Evolutionary conservation across 2,888 invertebrate species (phyloP).

Genomic region (Ametastegia equiseti): DNA sequence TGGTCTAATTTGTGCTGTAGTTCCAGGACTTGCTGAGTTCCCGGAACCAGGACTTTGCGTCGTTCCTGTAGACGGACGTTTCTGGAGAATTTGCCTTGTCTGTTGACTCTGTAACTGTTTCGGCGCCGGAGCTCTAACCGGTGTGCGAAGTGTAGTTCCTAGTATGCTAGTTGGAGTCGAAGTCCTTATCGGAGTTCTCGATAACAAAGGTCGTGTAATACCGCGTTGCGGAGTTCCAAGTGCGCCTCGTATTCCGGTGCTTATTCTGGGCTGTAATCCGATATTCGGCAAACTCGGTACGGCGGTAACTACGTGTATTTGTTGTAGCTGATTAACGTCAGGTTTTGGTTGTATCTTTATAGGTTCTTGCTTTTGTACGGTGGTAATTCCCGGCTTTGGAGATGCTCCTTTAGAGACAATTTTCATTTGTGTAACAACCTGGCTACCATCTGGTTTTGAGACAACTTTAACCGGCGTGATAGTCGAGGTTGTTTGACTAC

Average conservation of each 20-base stretch:
- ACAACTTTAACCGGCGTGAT: conserved; percentile 72
- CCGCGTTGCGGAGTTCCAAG: conserved; percentile 61
- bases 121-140: conserved; percentile 65
- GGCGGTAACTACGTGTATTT: conserved; percentile 73
- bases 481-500: conserved; percentile 64
- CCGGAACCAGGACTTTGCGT: conserved; percentile 50
- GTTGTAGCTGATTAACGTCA: conserved; percentile 69
- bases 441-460: conserved; percentile 72
- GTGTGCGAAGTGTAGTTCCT: conserved; percentile 64
- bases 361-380: conserved; percentile 68
- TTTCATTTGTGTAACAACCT: conserved; percentile 74
- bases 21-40: conserved; percentile 57
- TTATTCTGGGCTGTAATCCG: conserved; percentile 65
- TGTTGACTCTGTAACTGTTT: conserved; percentile 54
- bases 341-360: conserved; percentile 74
- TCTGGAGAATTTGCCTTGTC: conserved; percentile 58
- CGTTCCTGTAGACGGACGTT: conserved; percentile 51
- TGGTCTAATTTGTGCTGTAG: conserved; percentile 63
- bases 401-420: conserved; percentile 68
- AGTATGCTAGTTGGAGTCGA: conserved; percentile 66
- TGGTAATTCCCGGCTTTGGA: conserved; percentile 55
- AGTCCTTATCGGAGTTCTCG: conserved; percentile 67
- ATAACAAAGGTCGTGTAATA: conserved; percentile 65
- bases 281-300: conserved; percentile 63
- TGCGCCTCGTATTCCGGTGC: conserved; percentile 54